Conservation (phyloP, 2,113 vertebrate genomes). For the Mus musculus region GRCm39 chr13:75954001-75954500, state of each 20-base stretch:
- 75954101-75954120: background rate
- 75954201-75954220: too few species aligned
- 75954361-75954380: background rate
- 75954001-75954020: background rate
- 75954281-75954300: background rate
- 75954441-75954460: background rate
- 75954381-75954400: background rate
- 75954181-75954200: background rate
- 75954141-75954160: background rate
- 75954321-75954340: background rate
- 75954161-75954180: background rate
- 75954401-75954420: background rate
- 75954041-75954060: background rate
- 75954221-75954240: too few species aligned
- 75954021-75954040: background rate
- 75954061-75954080: background rate
- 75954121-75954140: background rate
- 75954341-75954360: conserved; percentile 4
- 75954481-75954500: background rate
- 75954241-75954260: background rate
- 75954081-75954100: background rate
- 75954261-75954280: background rate
- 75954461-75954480: background rate
- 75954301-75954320: background rate
- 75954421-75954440: background rate